A percentile compares a stretch with the other conserved stretches of the same genome.
These are phyloP conservation scores for Melanotaenia nigrans DNA, from an alignment of 2,797 vertebrate species.

Conservation along the genomic window DNA sequence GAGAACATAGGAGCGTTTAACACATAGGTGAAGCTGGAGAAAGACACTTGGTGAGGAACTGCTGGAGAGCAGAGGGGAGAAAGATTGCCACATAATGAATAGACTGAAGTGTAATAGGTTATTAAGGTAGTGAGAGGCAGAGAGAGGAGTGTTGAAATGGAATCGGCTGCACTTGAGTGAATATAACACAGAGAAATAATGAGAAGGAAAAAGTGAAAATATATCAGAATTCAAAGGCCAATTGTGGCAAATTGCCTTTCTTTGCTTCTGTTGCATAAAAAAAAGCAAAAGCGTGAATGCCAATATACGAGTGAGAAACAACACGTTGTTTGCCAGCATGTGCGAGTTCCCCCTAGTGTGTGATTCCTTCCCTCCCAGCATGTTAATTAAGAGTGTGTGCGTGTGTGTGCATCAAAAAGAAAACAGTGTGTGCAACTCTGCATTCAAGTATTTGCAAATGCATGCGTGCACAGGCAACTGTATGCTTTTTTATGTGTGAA, in stretches of 20 bases:
- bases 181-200: slow-evolving; percentile 65
- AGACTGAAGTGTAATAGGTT: slow-evolving; percentile 75
- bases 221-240: slow-evolving; percentile 69
- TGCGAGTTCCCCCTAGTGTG: slow-evolving; percentile 61
- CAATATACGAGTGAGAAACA: slow-evolving; percentile 71
- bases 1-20: slow-evolving; percentile 63
- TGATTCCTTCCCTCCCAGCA: slow-evolving; percentile 64
- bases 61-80: slow-evolving; percentile 26
- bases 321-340: slow-evolving; percentile 71
- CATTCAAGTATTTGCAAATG: slow-evolving; percentile 36
- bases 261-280: slow-evolving; percentile 53
- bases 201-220: slow-evolving; percentile 60
- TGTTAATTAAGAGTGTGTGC: slow-evolving; percentile 70
- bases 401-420: slow-evolving; percentile 28
- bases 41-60: slow-evolving; percentile 55
- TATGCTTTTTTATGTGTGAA: slow-evolving; percentile 65
- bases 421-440: slow-evolving; percentile 22
- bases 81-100: slow-evolving; percentile 63
- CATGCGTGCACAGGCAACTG: slow-evolving; percentile 31
- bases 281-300: slow-evolving; percentile 55
- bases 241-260: slow-evolving; percentile 68
- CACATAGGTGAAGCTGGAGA: slow-evolving; percentile 56
- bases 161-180: slow-evolving; percentile 69
- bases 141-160: slow-evolving; percentile 59
- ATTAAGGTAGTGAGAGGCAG: slow-evolving; percentile 67